Conservation (phyloP, 53 echinoderm and acorn worm species). For the Holothuria scabra region DNA sequence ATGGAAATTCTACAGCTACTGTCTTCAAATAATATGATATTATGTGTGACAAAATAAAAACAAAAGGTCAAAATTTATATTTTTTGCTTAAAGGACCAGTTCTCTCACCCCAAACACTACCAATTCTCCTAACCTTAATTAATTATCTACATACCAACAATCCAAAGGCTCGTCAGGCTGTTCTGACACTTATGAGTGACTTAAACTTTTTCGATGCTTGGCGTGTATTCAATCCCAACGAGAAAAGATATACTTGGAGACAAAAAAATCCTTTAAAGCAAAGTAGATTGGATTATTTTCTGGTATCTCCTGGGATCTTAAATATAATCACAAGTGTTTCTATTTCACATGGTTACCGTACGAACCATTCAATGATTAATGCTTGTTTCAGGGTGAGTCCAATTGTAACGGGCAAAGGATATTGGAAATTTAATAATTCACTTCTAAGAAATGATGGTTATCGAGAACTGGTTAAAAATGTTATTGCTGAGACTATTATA, state of each 20-base stretch:
- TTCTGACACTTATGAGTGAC: constrained; percentile 17
- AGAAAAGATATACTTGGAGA: constrained; percentile 6
- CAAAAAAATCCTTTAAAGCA: constrained; percentile 38
- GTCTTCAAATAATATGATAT: no score
- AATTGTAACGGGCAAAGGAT: neutral
- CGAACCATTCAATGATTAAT: constrained; percentile 20
- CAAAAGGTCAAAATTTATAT: no score
- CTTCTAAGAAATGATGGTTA: no score
- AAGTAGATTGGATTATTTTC: constrained; percentile 22
- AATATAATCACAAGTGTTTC: neutral
- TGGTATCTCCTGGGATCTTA: constrained; percentile 21
- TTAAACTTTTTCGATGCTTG: constrained; percentile 19
- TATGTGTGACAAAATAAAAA: no score
- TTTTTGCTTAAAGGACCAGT: no score
- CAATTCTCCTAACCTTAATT: no score
- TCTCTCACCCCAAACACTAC: no score
- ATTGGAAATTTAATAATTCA: no score
- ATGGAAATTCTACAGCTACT: no score
- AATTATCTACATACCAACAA: constrained; percentile 36
- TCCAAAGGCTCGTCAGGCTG: neutral
- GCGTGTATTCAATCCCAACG: neutral
- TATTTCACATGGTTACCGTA: neutral
- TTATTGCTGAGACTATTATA: no score
- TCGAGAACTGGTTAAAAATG: no score
- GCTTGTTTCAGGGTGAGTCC: neutral